Base-by-base conservation (phyloP, 2,113 vertebrate genomes). In the Probosciger aterrimus region DNA sequence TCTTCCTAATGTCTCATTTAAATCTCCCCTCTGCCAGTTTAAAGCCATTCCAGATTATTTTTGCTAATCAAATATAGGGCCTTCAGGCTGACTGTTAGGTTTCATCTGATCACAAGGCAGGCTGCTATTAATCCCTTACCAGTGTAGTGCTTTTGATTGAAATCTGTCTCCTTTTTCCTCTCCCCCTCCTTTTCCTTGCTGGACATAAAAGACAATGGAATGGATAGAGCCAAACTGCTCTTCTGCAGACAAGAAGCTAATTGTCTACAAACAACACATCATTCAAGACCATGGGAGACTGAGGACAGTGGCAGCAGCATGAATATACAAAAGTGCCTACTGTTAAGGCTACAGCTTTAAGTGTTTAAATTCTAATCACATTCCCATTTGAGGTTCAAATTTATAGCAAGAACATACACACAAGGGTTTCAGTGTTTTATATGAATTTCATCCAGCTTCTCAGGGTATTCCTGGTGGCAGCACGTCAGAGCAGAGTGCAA, bases 261-360 rank as follows among this genome's bases (percentile, higher is more conserved):
- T 99, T 99, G 99, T 99, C 97, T 95, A 67, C 85, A 98, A 97
- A 99, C 98, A 99, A 98, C 93, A 97, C 69, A 92, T 96, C 95
- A 96, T 97, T 99, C 98, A 98, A 98, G 97, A 90, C 95, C 97
- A 95, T 16, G 87, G 87, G 96, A 97, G 95, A 89, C 92, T 97
- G 96, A 95, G 96, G 97, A 97, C 98, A 98, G 97, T 95, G 97
- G 97, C 95, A 96, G 97, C 96, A 96, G 86, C 93, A 95, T 97
- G 98, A 98, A 97, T 98, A 96, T 98, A 98, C 98, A 99, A 98
- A 98, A 98, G 98, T 97, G 95, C 84, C 97, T 97, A 98, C 97
- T 99, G 98, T 98, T 98, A 93, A 86, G 91, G 87, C 83, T 91
- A 82, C 70, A 60, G 92, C 91, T 81, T 87, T 37, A 86, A 94